These are phyloP conservation scores for Parthenolecanium corni DNA, from an alignment of 2,888 invertebrate genomes.

Conservation along the genomic window DNA sequence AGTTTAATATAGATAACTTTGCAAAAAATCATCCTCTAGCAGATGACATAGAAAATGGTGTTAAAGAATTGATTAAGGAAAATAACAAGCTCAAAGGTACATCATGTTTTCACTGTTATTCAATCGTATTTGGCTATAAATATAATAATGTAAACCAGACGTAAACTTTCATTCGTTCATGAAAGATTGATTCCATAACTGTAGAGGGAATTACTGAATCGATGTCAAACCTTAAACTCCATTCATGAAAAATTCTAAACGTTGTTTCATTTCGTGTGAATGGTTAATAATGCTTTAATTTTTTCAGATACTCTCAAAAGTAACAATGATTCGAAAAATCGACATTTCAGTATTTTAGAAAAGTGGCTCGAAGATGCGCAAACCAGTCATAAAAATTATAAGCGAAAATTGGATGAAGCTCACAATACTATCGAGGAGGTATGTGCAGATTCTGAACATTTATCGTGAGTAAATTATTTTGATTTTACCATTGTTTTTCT, in stretches of 20 bases:
- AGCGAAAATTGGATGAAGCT: slow-evolving; percentile 55
- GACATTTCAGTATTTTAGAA: slow-evolving; percentile 49
- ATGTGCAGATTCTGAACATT: slow-evolving; percentile 30
- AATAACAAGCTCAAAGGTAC: slow-evolving; percentile 20
- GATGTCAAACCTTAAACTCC: too few species aligned
- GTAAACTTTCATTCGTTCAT: too few species aligned
- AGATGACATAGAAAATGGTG: slow-evolving; percentile 20
- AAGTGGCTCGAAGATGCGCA: slow-evolving; percentile 54
- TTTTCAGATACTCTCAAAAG: not conserved
- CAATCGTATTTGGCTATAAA: not conserved
- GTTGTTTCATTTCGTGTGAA: too few species aligned
- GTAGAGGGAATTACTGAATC: too few species aligned
- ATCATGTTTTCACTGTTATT: not conserved
- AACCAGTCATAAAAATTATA: slow-evolving; percentile 49
- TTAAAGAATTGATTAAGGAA: slow-evolving; percentile 18
- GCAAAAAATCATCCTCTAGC: slow-evolving; percentile 15
- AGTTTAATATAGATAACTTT: slow-evolving; percentile 16
- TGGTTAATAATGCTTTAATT: too few species aligned
- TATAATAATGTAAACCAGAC: not conserved
- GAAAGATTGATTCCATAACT: too few species aligned
- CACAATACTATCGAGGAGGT: slow-evolving; percentile 44
- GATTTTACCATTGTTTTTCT: not conserved
- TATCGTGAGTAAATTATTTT: not conserved
- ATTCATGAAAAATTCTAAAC: too few species aligned
- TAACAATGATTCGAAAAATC: not conserved